A percentile compares a stretch with the other conserved stretches of the same genome.
Evolutionary conservation across 1,140 invertebrate species (phyloP).

Genomic region (Heliconius hewitsoni): DNA sequence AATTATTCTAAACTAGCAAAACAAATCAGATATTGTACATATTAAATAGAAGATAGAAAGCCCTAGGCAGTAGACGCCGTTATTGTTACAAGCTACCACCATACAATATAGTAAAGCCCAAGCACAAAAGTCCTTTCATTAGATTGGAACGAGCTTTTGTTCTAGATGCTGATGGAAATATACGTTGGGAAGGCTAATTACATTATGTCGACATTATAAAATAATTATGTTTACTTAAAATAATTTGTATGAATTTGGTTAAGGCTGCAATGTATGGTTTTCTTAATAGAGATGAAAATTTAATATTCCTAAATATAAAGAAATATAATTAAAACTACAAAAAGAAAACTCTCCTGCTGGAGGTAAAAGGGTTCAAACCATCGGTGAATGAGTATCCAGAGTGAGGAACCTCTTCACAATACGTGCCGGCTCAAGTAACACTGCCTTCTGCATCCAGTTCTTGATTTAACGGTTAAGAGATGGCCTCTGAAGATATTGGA

Average conservation of each 20-base stretch:
- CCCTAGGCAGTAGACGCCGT: neutral
- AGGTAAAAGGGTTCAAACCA: no score
- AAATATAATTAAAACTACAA: no score
- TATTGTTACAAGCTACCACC: neutral
- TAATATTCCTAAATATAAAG: no score
- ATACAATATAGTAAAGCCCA: neutral
- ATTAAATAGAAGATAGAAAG: neutral
- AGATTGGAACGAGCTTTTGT: neutral
- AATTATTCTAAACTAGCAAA: neutral
- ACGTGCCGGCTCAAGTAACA: no score
- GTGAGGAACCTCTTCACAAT: no score
- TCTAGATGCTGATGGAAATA: neutral
- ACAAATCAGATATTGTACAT: neutral
- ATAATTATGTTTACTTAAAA: neutral
- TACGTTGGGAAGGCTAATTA: neutral
- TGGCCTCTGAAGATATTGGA: no score
- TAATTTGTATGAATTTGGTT: neutral
- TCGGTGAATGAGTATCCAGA: no score
- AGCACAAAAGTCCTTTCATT: constrained; percentile 1
- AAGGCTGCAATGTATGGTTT: neutral
- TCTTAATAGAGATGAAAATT: no score
- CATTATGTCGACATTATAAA: neutral
- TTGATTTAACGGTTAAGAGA: no score
- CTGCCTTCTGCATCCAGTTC: no score
- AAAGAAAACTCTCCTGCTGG: no score